These are phyloP conservation scores for Dryoscopus gambensis DNA, from an alignment of 2,113 vertebrate species.

Conservation along the genomic window DNA sequence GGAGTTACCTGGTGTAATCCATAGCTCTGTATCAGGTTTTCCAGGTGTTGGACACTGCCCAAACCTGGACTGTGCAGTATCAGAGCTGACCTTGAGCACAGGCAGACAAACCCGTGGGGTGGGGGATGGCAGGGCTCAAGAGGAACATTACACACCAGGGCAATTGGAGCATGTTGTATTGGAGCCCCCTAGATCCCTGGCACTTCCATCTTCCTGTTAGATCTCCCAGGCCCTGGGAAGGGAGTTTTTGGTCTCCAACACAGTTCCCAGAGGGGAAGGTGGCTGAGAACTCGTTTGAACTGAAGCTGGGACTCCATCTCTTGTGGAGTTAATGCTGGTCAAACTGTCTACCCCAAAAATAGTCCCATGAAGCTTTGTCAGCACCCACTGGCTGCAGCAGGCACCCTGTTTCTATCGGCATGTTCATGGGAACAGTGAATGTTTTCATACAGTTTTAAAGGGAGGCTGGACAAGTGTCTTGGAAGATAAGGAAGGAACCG, in stretches of 20 bases:
- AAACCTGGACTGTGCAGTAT: not conserved
- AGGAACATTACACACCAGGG: not conserved
- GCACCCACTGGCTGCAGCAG: not conserved
- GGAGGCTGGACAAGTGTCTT: not conserved
- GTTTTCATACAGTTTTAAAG: not conserved
- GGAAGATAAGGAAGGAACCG: not conserved
- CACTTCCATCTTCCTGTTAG: not conserved
- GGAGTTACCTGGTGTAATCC: not conserved
- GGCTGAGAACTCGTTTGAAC: not conserved
- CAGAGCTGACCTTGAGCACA: not conserved
- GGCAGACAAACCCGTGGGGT: not conserved
- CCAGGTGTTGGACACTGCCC: not conserved
- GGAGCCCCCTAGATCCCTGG: not conserved
- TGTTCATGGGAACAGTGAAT: not conserved
- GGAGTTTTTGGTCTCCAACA: not conserved
- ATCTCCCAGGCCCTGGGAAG: not conserved
- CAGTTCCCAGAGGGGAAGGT: not conserved
- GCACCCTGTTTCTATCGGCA: rapidly evolving
- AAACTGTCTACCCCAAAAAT: rapidly evolving
- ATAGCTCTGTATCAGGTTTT: not conserved
- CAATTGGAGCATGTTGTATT: rapidly evolving
- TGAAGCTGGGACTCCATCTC: not conserved
- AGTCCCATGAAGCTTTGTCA: not conserved
- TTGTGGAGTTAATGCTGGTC: not conserved
- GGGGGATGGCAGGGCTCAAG: not conserved